Base-by-base conservation (phyloP, 35 echinoderm and acorn worm genomes). In the Amphiura filiformis region DNA sequence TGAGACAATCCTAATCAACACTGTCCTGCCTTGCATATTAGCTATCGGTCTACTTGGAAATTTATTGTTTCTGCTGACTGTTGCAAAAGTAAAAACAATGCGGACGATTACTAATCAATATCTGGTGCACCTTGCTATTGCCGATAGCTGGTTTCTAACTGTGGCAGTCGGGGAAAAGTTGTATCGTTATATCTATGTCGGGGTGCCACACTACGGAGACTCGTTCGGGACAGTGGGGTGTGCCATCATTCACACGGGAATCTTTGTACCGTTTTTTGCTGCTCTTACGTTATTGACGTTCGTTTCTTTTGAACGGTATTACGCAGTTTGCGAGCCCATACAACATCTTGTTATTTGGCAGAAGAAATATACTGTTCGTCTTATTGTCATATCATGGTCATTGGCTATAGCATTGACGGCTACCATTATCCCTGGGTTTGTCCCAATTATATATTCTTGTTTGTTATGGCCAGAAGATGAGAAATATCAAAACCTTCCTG, bases 11-110 rank as follows among this genome's bases (percentile, higher is more conserved):
- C 38, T 86, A 28, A 32, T 86, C 14, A 76, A 61, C 15, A n/a
- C 36, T 14, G 34, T 86, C 0, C 7, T 75, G 84, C 84, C 84
- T 38, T 76, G 31, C n/a, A 38, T 86, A n/a, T 40, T 86, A 36
- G 57, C 61, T 26, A 32, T 86, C 13, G 84, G 84, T 39, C 56
- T 86, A 15, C 15, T 86, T 14, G 61, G 57, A n/a, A 86, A 86
- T 39, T 34, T 32, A 35, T 14, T 36, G 2, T 65, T 86, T 39
- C 23, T 86, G 23, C 23, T 37, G 1, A 57, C 61, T 26, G 34
- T 86, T 39, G 34, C 77, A 34, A 61, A 65, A 30, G 65, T 86
- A 17, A 13, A 38, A 12, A 23, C 22, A n/a, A 86, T 86, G 84
- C 31, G 38, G 26, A 86, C 84, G 0, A 39, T 86, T 15, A 40